Base-by-base conservation (phyloP, 2,888 invertebrate genomes). In the Hydropsyche betteni region DNA sequence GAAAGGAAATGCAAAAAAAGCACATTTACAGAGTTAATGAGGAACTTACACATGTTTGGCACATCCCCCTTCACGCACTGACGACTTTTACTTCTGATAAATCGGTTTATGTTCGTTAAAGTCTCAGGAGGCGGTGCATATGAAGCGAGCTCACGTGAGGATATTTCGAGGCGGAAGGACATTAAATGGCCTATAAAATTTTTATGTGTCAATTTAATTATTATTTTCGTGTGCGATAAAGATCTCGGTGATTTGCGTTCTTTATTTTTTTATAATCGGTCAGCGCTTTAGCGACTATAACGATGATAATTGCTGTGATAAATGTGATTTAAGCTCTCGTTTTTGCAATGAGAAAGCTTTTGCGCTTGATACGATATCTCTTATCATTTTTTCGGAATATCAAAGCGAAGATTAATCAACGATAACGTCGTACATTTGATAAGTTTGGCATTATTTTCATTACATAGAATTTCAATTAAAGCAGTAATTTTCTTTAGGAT, bases 21-120 rank as follows among this genome's bases (percentile, higher is more conserved):
- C 70, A 74, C 79, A 77, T 77, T 74, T 76, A 16, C 36, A 74
- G 75, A 55, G 70, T 79, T 79, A 79, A 79, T 79, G 79, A 79
- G 78, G 64, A 77, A 24, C 64, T 33, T 76, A 79, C 79, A 79
- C 76, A 74, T 79, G 79, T 78, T 79, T 78, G 72, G 77, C 79
- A 78, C 79, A 78, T 79, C 79, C 75, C 72, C 79, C 58, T 75
- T 34, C 51, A 76, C 77, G 79, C 76, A 70, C 74, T 76, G 74
- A 69, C 76, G 77, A 75, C 36, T 74, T 77, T 77, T 75, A 74
- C 77, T 61, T 75, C 75, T 77, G 74, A 77, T 77, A 76, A 78
- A 79, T 79, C 73, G 75, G 76, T 76, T 78, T 76, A 78, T 75
- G 74, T 73, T 76, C 78, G 36, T 64, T 64, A 64, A 34, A 33